These are phyloP conservation scores for Notarius quadriscutis DNA, from an alignment of 2,113 vertebrate genomes.

Conservation along the genomic window DNA sequence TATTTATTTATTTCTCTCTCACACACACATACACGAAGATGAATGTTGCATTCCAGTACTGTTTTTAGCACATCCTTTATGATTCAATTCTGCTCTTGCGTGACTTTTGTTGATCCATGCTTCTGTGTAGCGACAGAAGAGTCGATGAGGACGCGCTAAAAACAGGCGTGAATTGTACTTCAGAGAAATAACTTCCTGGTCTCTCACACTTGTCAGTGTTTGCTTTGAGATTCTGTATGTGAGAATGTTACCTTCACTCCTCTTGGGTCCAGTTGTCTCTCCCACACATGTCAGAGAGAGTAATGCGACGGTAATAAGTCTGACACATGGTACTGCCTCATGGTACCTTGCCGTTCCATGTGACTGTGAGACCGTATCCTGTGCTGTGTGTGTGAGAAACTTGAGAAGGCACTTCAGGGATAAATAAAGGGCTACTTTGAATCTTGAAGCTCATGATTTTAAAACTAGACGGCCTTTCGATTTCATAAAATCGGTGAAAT, in stretches of 20 bases:
- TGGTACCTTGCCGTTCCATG: not conserved
- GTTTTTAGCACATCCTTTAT: slow-evolving; percentile 53
- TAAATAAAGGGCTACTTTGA: no score
- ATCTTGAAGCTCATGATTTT: no score
- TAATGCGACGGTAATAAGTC: not conserved
- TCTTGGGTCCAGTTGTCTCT: not conserved
- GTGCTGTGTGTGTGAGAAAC: not conserved
- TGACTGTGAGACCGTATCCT: not conserved
- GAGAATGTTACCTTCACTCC: not conserved
- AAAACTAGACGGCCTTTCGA: no score
- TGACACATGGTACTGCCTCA: not conserved
- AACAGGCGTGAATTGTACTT: not conserved
- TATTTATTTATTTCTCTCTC: not conserved
- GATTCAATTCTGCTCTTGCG: no score
- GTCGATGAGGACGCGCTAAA: not conserved
- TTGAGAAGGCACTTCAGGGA: no score
- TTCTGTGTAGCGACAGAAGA: not conserved
- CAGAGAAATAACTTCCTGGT: slow-evolving; percentile 11
- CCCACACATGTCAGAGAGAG: not conserved
- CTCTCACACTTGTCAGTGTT: slow-evolving; percentile 21
- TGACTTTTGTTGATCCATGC: not conserved
- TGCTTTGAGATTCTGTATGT: not conserved
- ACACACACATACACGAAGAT: not conserved
- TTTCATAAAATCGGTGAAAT: no score
- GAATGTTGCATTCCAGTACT: not conserved